phyloP scores from a whole-genome alignment of 2,888 invertebrate species.

The Tipula unca region DNA sequence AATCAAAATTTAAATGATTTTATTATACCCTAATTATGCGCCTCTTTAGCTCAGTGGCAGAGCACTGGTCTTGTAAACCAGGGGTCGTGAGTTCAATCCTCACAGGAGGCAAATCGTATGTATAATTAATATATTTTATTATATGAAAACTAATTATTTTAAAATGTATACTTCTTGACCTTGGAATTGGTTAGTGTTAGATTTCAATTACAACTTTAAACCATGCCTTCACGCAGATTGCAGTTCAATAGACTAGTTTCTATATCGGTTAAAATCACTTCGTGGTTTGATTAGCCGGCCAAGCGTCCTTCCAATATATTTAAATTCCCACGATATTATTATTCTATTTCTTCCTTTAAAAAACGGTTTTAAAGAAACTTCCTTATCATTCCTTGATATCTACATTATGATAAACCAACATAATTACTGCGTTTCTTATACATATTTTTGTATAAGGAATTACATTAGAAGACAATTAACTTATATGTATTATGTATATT shows the following conservation, averaged over 20 bases:
- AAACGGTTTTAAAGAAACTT: neutral
- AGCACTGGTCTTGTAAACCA: slow-evolving; percentile 22
- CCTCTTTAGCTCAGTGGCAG: slow-evolving; percentile 22
- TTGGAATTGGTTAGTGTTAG: too few species aligned
- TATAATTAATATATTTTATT: neutral
- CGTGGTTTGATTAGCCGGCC: neutral
- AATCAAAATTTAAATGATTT: too few species aligned
- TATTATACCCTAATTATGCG: neutral
- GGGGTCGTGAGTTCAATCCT: slow-evolving; percentile 22
- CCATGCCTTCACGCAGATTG: too few species aligned
- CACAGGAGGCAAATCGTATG: slow-evolving; percentile 15
- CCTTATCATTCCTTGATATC: neutral
- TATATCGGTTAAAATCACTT: too few species aligned
- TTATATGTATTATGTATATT: neutral
- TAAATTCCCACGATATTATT: neutral
- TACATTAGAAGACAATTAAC: neutral
- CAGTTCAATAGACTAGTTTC: too few species aligned
- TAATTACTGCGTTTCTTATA: neutral
- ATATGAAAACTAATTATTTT: too few species aligned
- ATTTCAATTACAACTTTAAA: too few species aligned
- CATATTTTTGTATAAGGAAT: neutral
- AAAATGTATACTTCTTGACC: too few species aligned
- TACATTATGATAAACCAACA: neutral
- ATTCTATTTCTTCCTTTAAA: neutral
- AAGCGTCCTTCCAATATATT: neutral